Evolutionary conservation across 2,888 invertebrate species (phyloP).

Genomic region (Pyralis farinalis): DNA sequence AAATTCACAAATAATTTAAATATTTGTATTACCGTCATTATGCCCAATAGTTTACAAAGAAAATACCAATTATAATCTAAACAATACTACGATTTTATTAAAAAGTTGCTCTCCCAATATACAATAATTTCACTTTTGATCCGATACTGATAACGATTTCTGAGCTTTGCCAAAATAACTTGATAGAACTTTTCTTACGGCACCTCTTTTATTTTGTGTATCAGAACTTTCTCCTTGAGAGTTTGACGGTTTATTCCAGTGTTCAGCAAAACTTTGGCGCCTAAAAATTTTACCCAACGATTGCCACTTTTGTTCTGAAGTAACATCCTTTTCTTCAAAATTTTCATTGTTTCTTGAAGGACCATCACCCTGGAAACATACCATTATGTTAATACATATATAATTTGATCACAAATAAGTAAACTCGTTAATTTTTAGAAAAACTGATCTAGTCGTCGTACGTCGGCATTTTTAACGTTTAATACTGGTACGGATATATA

Average conservation of each 20-base stretch:
- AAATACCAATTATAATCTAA: no score
- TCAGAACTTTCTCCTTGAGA: slow-evolving; percentile 52
- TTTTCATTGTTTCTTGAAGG: slow-evolving; percentile 57
- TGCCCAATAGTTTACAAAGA: no score
- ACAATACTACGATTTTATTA: slow-evolving; percentile 9
- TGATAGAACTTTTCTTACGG: slow-evolving; percentile 65
- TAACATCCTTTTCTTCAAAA: slow-evolving; percentile 58
- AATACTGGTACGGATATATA: no score
- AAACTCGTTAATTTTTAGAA: no score
- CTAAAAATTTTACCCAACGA: slow-evolving; percentile 71
- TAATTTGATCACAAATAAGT: no score
- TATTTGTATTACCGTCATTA: no score
- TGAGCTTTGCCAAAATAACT: slow-evolving; percentile 66
- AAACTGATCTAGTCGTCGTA: no score
- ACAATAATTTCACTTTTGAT: slow-evolving; percentile 46
- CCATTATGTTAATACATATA: no score
- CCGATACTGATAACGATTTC: slow-evolving; percentile 36
- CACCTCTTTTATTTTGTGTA: slow-evolving; percentile 54
- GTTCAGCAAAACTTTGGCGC: slow-evolving; percentile 65
- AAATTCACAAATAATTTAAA: no score
- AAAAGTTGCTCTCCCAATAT: slow-evolving; percentile 11
- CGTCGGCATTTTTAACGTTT: no score
- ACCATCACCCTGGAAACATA: slow-evolving; percentile 55
- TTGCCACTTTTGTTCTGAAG: slow-evolving; percentile 72
- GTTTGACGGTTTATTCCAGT: slow-evolving; percentile 50